Conservation (phyloP, 2,113 vertebrate genomes). For the Grantiella picta region DNA sequence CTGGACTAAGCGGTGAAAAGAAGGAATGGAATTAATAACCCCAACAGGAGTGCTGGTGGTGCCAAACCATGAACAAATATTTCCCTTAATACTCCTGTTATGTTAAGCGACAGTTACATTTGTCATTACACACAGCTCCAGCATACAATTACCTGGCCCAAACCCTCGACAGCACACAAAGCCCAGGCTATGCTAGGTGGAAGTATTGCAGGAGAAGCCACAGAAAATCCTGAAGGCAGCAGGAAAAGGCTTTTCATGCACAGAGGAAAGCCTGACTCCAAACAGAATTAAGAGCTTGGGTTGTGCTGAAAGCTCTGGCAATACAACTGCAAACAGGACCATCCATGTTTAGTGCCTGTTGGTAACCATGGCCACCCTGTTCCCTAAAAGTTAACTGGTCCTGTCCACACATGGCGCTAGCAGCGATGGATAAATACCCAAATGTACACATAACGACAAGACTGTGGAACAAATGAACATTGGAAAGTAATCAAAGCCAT, state of each 20-base stretch:
- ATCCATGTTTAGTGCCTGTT: not conserved
- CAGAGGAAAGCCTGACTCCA: not conserved
- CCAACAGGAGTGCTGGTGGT: conserved; percentile 1
- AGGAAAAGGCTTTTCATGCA: not conserved
- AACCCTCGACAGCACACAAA: not conserved
- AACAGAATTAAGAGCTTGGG: not conserved
- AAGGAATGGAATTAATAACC: conserved; percentile 42
- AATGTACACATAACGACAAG: not conserved
- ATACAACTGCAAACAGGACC: not conserved
- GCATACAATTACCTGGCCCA: not conserved
- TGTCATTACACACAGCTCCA: not conserved
- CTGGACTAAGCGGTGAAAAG: conserved; percentile 27
- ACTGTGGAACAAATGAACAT: conserved; percentile 19
- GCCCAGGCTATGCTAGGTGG: not conserved
- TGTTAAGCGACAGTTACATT: conserved; percentile 30
- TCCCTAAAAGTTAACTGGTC: not conserved
- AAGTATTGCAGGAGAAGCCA: not conserved
- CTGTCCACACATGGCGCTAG: not conserved
- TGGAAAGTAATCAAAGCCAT: conserved; percentile 21
- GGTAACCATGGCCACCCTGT: conserved; percentile 5
- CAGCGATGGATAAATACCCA: conserved; percentile 1
- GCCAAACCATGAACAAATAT: conserved; percentile 55
- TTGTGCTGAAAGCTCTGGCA: conserved; percentile 7
- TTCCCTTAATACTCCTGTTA: conserved; percentile 5
- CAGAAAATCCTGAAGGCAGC: not conserved